phyloP scores from a whole-genome alignment of 2,113 vertebrate genomes.

The Bombycilla garrulus region DNA sequence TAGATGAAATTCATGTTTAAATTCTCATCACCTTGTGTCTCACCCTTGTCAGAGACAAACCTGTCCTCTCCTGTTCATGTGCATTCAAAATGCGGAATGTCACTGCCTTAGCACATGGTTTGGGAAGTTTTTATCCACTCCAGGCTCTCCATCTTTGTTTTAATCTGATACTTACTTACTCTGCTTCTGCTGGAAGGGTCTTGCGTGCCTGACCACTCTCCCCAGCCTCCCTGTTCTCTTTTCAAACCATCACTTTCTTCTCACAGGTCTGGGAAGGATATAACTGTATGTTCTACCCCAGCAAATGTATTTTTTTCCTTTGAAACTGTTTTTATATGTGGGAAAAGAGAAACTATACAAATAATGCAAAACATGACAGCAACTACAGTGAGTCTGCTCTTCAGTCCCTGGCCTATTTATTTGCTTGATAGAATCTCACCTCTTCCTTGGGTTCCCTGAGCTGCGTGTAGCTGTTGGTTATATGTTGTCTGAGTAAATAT shows the following conservation, averaged over 20 bases:
- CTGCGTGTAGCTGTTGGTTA: neutral
- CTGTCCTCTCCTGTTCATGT: neutral
- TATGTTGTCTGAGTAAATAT: neutral
- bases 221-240: neutral
- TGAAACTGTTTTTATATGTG: neutral
- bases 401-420: neutral
- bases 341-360: neutral
- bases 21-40: neutral
- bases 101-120: neutral
- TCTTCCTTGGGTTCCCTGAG: neutral
- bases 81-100: neutral
- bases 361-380: neutral
- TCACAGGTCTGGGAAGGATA: neutral
- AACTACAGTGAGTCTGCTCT: neutral
- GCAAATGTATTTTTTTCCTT: neutral
- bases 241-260: neutral
- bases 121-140: neutral
- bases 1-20: neutral
- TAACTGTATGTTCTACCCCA: neutral
- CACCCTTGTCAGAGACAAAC: neutral
- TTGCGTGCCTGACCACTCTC: neutral
- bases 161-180: neutral
- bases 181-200: neutral
- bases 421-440: neutral
- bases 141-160: neutral